These are phyloP conservation scores for Dolichotis patagonum DNA, from an alignment of 2,113 vertebrate genomes.

Conservation along the genomic window DNA sequence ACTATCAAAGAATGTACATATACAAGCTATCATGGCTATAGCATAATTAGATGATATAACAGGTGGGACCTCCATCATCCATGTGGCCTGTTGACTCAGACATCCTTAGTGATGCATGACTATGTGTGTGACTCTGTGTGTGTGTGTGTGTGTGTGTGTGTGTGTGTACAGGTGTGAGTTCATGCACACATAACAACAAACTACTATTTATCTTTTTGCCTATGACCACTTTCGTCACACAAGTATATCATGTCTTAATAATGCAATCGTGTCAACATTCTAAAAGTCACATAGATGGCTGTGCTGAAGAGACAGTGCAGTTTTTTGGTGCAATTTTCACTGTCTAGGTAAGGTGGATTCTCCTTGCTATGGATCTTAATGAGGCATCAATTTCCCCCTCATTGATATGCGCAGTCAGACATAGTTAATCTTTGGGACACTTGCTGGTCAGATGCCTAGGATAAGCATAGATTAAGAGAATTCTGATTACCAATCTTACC, in stretches of 20 bases:
- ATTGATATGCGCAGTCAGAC: constrained; percentile 84
- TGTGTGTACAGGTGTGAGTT: not conserved
- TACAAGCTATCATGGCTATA: not conserved
- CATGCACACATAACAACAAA: too few relatives aligned
- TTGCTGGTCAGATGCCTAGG: constrained; percentile 73
- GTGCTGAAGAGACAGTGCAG: not conserved
- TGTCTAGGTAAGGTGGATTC: constrained; percentile 51
- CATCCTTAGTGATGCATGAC: not conserved
- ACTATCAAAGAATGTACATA: not conserved
- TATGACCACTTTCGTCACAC: fast-evolving
- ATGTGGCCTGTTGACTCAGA: not conserved
- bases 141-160: not conserved
- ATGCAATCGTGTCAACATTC: not conserved
- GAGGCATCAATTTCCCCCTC: constrained; percentile 76
- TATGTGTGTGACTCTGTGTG: not conserved
- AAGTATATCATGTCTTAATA: not conserved
- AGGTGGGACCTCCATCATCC: not conserved
- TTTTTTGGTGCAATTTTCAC: not conserved
- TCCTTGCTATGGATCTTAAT: constrained; percentile 65
- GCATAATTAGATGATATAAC: not conserved
- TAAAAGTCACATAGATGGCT: not conserved
- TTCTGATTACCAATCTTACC: constrained; percentile 64
- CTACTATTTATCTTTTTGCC: not conserved
- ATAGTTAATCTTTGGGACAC: constrained; percentile 81
- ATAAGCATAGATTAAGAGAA: constrained; percentile 77